Base-by-base conservation (phyloP, 2,888 invertebrate genomes). In the Perithous albicinctus region DNA sequence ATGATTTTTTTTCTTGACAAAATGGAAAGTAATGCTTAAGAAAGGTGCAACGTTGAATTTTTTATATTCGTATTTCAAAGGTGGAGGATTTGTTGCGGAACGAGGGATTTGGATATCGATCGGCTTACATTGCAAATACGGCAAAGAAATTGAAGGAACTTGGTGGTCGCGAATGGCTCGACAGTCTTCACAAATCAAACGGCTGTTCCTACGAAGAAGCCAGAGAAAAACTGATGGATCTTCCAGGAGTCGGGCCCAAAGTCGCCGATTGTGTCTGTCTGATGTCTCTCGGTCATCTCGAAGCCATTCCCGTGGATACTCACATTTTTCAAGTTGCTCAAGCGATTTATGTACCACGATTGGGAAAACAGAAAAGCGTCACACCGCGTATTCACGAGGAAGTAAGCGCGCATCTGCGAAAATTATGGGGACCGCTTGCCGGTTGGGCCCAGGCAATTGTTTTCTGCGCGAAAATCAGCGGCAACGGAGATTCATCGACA, bases 201-300 rank as follows among this genome's bases (percentile, higher is more conserved):
- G 92, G 93, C 10, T 93, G 95, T 92, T 93, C 95, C 12, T 99
- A 98, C 89, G 93, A 93, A 54, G 95, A 96, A 82, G 97, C 98
- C 0, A 96, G 96, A 87, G 89, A 92, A 18, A 95, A 96, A 87
- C 94, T 99, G 4, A 95, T 97, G 93, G 94, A 95, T 82, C 93
- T 99, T 38, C 95, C 96, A 85, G 99, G 99, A 8, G 96, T 99
- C 87, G 99, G 99, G 1, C 96, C 97, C 7, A 99, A 99, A 95
- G 98, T 99, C 18, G 98, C 99, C 0, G 99, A 99, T 93, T 99
- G 99, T 93, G 97, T 99, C 87, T 98, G 98, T 90, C 94, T 99
- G 20, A 99, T 99, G 99, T 98, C 99, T 0, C 92, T 99, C 67
- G 96, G 96, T 76, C 97, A 99, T 91, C 93, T 97, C 66, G 95